phyloP scores from a whole-genome alignment of 1,140 invertebrate genomes.

The Propsilocerus akamusi region DNA sequence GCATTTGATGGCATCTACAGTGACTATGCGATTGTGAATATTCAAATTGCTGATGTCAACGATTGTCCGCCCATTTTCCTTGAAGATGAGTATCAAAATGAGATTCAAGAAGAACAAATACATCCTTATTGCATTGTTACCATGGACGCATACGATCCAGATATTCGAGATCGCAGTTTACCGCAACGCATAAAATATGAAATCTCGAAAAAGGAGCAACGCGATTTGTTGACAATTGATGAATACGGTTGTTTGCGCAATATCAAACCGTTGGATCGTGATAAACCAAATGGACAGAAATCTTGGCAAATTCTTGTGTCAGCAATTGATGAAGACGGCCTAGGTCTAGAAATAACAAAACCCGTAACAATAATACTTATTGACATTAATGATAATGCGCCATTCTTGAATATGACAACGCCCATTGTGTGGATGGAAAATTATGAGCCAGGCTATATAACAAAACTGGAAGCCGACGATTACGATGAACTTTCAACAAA shows the following conservation, averaged over 20 bases:
- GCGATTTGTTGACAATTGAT: constrained; percentile 46
- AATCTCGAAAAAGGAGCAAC: constrained; percentile 48
- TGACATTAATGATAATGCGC: constrained; percentile 83
- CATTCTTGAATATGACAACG: constrained; percentile 57
- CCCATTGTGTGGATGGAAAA: constrained; percentile 73
- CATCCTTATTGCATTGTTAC: constrained; percentile 41
- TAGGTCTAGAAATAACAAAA: constrained; percentile 35
- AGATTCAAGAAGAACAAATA: constrained; percentile 46
- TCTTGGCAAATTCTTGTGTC: constrained; percentile 68
- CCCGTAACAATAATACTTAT: constrained; percentile 55
- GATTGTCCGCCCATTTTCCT: constrained; percentile 65
- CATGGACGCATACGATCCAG: constrained; percentile 64
- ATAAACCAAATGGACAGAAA: constrained; percentile 63
- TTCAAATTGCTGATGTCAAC: constrained; percentile 65
- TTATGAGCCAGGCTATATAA: constrained; percentile 43
- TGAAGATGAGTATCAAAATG: constrained; percentile 37
- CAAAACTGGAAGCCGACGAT: constrained; percentile 54
- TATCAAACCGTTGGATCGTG: constrained; percentile 66
- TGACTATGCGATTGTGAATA: constrained; percentile 52
- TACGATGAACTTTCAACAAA: constrained; percentile 55
- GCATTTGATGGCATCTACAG: constrained; percentile 62
- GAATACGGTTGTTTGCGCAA: constrained; percentile 53
- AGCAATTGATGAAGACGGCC: constrained; percentile 62
- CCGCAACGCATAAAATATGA: constrained; percentile 62
- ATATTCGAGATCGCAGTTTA: constrained; percentile 49